Conservation (phyloP, 64 coral and sea anemone species). For the Hydrozoanthus tunicans region DNA sequence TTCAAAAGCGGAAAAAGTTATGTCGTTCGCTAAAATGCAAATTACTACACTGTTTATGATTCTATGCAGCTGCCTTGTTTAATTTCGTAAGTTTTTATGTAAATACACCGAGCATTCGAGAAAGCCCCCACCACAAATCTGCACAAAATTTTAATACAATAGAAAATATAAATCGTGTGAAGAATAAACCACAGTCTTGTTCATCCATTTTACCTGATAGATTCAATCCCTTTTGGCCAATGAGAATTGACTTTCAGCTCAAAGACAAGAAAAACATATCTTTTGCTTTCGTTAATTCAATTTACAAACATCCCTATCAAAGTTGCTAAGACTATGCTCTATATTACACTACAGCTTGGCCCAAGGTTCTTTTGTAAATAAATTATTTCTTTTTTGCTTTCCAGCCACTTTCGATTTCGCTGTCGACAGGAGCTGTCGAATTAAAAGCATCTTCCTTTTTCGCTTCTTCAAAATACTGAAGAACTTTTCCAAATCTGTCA, state of each 20-base stretch:
- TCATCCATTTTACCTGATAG: background rate
- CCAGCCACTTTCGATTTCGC: conserved; percentile 27
- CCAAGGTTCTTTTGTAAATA: background rate
- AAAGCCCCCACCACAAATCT: background rate
- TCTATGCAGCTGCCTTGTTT: conserved; percentile 25
- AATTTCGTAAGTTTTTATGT: background rate
- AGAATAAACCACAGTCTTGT: background rate
- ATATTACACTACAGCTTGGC: background rate
- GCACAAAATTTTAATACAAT: background rate
- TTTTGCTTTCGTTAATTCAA: conserved; percentile 28
- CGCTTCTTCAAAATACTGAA: conserved; percentile 80
- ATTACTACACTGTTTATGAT: background rate
- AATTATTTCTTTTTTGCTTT: conserved; percentile 16
- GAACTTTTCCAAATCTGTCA: conserved; percentile 58
- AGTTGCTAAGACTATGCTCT: background rate
- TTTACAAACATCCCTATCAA: conserved; percentile 11
- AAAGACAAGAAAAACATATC: background rate
- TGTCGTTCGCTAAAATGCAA: conserved; percentile 47
- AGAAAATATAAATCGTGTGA: background rate
- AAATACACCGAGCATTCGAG: conserved; percentile 12
- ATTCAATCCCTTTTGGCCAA: background rate
- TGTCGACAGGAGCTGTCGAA: conserved; percentile 42
- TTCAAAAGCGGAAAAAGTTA: background rate
- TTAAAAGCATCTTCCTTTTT: conserved; percentile 57
- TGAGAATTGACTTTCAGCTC: background rate